Percentiles rank a stretch among this genome's conserved stretches.
These are phyloP conservation scores for Ciconia nigra DNA, from an alignment of 2,797 vertebrate genomes.

Conservation along the genomic window DNA sequence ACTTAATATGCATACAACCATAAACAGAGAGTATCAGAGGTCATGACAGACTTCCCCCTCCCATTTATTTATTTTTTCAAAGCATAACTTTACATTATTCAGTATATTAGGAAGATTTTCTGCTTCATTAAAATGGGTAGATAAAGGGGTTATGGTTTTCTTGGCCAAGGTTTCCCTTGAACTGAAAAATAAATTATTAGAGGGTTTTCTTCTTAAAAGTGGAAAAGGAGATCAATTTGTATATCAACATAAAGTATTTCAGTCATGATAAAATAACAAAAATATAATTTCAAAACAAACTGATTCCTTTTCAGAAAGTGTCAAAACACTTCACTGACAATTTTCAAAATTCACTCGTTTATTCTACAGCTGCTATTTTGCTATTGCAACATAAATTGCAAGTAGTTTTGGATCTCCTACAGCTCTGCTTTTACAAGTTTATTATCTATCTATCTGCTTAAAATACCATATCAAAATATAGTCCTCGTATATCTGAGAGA, in stretches of 20 bases:
- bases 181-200: not conserved
- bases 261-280: not conserved
- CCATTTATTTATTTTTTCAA: not conserved
- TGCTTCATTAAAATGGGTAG: not conserved
- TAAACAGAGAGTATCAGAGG: not conserved
- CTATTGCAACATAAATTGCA: not conserved
- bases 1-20: not conserved
- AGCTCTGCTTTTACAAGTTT: not conserved
- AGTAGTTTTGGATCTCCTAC: not conserved
- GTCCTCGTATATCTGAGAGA: not conserved
- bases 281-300: not conserved
- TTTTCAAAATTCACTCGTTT: not conserved
- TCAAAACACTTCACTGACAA: constrained; percentile 10
- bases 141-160: not conserved
- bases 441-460: not conserved
- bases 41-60: not conserved
- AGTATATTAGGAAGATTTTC: not conserved
- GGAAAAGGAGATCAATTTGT: not conserved
- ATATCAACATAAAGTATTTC: not conserved
- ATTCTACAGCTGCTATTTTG: not conserved
- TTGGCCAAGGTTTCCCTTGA: not conserved
- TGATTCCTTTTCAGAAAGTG: not conserved
- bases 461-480: not conserved
- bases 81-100: not conserved
- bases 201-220: not conserved